Base-by-base conservation (phyloP, 1,140 invertebrate genomes). In the Parasteatoda tepidariorum region DNA sequence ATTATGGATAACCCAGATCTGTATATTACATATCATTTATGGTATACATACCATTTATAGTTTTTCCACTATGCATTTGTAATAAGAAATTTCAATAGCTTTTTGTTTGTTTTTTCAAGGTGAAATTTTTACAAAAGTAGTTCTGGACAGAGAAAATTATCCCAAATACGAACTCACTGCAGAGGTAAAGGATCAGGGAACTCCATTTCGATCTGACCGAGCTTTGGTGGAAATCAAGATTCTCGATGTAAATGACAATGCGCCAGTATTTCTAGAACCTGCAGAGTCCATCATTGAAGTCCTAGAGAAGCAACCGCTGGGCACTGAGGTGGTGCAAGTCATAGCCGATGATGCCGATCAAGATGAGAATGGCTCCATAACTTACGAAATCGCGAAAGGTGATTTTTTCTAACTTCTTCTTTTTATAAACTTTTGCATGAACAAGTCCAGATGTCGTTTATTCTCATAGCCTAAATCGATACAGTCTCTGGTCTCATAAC, bases 181-280 rank as follows among this genome's bases (percentile, higher is more conserved):
- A 15, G 94, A 96, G 89, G 97, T 95, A 0, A 90, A 92, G 74
- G 97, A 99, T 89, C 93, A 94, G 87, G 97, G 97, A 0, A 91
- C 90, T 2, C 94, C 95, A 0, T 92, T 93, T 0, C 91, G 93
- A 70, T 93, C 93, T 84, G 22, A 86, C 34, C 38, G 67, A 13
- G 94, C 95, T 0, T 91, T 93, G 5, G 89, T 98, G 64, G 91
- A 92, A 85, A 92, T 98, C 0, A 90, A 91, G 79, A 93, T 91
- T 48, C 31, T 96, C 3, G 96, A 98, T 88, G 92, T 95, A 3
- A 98, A 98, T 88, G 96, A 98, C 89, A 97, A 98, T 89, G 91
- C 93, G 9, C 95, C 95, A 13, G 92, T 94, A 88, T 95, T 97
- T 76, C 92, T 96, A 34, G 95, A 96, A 89, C 95, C 95, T 6